Conservation (phyloP, 2,888 invertebrate species). For the Zygogramma bicolorata region DNA sequence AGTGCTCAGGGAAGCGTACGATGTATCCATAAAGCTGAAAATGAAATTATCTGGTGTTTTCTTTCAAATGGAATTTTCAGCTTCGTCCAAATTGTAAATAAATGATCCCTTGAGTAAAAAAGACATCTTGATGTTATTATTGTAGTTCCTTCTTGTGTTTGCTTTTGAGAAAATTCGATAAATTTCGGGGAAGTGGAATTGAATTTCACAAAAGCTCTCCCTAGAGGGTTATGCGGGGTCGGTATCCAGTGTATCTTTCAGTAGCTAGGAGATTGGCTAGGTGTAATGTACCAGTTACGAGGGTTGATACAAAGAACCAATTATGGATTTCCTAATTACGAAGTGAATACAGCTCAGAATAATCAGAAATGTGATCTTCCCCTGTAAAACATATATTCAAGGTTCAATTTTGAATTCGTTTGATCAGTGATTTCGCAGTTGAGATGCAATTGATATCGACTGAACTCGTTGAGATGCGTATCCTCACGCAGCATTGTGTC, state of each 20-base stretch:
- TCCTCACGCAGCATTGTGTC: too few species aligned
- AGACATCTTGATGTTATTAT: slow-evolving; percentile 18
- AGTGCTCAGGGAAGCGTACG: background rate
- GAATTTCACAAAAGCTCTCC: slow-evolving; percentile 13
- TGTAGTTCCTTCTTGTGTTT: slow-evolving; percentile 7
- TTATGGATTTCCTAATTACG: too few species aligned
- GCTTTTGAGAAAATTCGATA: slow-evolving; percentile 21
- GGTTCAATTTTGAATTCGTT: too few species aligned
- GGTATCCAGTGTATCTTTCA: background rate
- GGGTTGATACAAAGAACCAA: background rate
- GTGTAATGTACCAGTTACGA: background rate
- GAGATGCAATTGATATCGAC: too few species aligned
- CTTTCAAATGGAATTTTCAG: slow-evolving; percentile 16
- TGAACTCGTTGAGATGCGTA: too few species aligned
- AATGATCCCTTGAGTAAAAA: slow-evolving; percentile 5
- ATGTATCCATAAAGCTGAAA: slow-evolving; percentile 6
- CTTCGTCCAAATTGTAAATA: slow-evolving; percentile 15
- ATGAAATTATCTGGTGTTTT: slow-evolving; percentile 7
- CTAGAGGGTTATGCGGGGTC: background rate
- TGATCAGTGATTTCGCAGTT: too few species aligned
- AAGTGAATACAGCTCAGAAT: too few species aligned
- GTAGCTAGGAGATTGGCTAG: background rate
- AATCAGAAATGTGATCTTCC: too few species aligned
- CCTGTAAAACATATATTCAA: too few species aligned
- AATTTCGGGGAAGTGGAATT: slow-evolving; percentile 17